Base-by-base conservation (phyloP, 1,140 invertebrate species). In the Conus ventricosus region DNA sequence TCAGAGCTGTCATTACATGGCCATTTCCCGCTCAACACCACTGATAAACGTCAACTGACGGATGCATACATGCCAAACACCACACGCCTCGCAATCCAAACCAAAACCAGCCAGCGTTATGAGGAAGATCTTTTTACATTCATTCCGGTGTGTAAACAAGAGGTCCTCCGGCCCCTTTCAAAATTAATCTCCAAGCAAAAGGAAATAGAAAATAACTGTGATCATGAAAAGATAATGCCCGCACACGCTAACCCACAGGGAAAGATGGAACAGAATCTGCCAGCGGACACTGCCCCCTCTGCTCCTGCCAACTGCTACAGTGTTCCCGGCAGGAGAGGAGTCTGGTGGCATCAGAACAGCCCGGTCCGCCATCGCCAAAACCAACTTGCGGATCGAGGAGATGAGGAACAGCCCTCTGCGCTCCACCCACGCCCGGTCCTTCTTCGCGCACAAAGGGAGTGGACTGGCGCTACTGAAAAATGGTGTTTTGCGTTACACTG, bases 81-180 rank as follows among this genome's bases (percentile, higher is more conserved):
- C 20, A 71, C 67, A 71, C 11, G 67, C 11, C 67, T 71, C 20
- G 20, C 13, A 1, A 71, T 71, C 20, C 67, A 71, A 71, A 71
- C 13, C 67, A 71, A 55, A 83, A 83, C 54, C 25, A 17, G 20
- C 4, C 53, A 83, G 53, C 23, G 53, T n/a, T 83, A 27, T 55
- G 82, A 57, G 11, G 82, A 83, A 55, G 53, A 54, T 53, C 53
- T 83, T 7, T 83, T 83, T 15, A 83, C 82, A 11, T 54, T 83
- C 23, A 83, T 57, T 20, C 82, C 39, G 17, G 23, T 83, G 82
- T 83, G 23, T 57, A 83, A 20, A 83, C 23, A 53, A 54, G 82
- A 83, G 53, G 90, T 91, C 23, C 83, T 92, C n/a, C 88, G 88
- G 88, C 91, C 92, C 13, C 71, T 93, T 11, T 92, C 93, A 63